These are phyloP conservation scores for Calliphora vicina DNA, from an alignment of 1,140 invertebrate species.

Conservation along the genomic window DNA sequence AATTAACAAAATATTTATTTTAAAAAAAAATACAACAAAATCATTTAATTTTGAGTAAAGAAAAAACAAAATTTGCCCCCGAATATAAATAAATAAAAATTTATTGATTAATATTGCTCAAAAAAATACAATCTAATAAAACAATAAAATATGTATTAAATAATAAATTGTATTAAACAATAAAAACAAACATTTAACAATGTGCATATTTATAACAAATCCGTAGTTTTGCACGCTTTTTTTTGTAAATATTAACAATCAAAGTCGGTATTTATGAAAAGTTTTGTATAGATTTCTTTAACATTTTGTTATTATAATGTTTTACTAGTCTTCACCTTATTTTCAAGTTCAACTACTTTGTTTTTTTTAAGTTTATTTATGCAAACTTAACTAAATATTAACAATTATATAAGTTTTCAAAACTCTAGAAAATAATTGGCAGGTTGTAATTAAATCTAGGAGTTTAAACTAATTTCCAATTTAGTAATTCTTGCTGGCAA, in stretches of 20 bases:
- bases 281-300: neutral
- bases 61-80: neutral
- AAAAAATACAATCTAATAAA: too few species aligned
- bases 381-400: neutral
- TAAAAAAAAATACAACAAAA: neutral
- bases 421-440: neutral
- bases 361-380: neutral
- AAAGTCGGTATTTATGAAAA: neutral
- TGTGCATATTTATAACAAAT: neutral
- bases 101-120: neutral
- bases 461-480: neutral
- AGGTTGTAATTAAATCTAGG: neutral
- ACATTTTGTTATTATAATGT: too few species aligned
- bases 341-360: constrained; percentile 23
- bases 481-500: neutral
- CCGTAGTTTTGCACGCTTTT: neutral
- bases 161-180: neutral
- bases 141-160: neutral
- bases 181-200: neutral
- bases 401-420: neutral
- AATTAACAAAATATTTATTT: neutral
- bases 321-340: neutral
- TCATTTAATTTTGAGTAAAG: neutral
- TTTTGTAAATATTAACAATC: neutral
- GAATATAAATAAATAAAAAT: neutral